Evolutionary conservation across 2,113 vertebrate species (phyloP).

Genomic region (Hucho hucho): DNA sequence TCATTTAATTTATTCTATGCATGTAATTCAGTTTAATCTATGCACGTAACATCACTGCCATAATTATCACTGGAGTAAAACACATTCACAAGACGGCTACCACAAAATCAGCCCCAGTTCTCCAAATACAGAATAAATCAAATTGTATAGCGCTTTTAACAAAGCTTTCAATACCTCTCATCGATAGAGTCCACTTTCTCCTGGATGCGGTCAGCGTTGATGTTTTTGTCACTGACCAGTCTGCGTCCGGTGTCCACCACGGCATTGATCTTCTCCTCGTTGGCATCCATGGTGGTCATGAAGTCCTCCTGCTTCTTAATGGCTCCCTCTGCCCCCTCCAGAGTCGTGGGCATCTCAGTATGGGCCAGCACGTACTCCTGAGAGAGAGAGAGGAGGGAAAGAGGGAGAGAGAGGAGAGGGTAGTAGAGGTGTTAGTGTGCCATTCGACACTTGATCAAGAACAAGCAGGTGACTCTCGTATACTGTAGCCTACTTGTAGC

Average conservation of each 20-base stretch:
- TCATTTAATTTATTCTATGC: too few species aligned
- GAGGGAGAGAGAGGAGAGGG: background rate
- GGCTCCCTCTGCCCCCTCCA: slow-evolving; percentile 93
- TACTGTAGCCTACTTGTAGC: background rate
- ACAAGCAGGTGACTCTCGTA: background rate
- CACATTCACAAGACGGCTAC: too few species aligned
- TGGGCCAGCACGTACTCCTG: slow-evolving; percentile 97
- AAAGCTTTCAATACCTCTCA: slow-evolving; percentile 78
- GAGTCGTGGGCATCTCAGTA: slow-evolving; percentile 94
- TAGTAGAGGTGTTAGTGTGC: background rate
- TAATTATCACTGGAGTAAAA: too few species aligned
- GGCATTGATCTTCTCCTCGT: slow-evolving; percentile 94
- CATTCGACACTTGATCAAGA: background rate
- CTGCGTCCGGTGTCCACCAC: slow-evolving; percentile 92
- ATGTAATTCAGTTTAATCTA: too few species aligned
- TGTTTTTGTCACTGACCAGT: slow-evolving; percentile 91
- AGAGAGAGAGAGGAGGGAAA: background rate
- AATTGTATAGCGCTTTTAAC: too few species aligned
- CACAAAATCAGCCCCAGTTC: background rate
- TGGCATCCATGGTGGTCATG: slow-evolving; percentile 99
- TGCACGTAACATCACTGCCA: too few species aligned
- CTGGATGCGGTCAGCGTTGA: slow-evolving; percentile 92
- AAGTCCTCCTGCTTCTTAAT: slow-evolving; percentile 99
- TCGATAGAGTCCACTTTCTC: slow-evolving; percentile 97
- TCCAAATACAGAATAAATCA: background rate